Evolutionary conservation across 2,888 invertebrate genomes (phyloP).

Genomic region (Noctua pronuba): DNA sequence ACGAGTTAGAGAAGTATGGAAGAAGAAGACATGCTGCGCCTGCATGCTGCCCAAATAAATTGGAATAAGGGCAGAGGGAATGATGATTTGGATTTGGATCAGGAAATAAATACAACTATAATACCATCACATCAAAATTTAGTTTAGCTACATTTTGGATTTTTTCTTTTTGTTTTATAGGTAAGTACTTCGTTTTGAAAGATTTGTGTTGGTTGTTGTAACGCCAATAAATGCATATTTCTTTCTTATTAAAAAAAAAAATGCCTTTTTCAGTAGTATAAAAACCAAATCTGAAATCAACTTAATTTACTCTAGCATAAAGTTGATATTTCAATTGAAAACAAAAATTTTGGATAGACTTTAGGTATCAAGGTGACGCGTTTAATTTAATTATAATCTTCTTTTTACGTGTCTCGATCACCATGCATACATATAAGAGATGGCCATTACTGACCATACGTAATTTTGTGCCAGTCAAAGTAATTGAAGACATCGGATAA

Average conservation of each 20-base stretch:
- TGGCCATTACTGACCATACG: conserved; percentile 16
- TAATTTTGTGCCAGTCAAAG: conserved; percentile 16
- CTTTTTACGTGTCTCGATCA: conserved; percentile 25
- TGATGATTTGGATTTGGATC: too few species aligned
- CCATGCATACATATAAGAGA: neutral
- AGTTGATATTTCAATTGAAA: neutral
- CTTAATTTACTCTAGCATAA: neutral
- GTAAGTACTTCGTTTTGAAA: neutral
- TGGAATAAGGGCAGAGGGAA: too few species aligned
- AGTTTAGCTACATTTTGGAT: neutral
- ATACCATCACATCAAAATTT: neutral
- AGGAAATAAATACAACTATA: too few species aligned
- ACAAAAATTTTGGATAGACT: neutral
- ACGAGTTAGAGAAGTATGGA: too few species aligned
- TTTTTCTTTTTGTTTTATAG: neutral
- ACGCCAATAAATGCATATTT: neutral
- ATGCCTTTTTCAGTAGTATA: neutral
- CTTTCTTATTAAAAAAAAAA: neutral
- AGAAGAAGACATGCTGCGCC: too few species aligned
- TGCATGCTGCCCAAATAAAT: too few species aligned
- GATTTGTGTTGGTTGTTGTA: neutral
- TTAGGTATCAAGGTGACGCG: neutral
- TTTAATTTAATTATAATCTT: conserved; percentile 30
- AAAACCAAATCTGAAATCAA: neutral
- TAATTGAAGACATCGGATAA: conserved; percentile 29